A percentile compares a stretch with the other conserved stretches of the same genome.
phyloP scores from a whole-genome alignment of 2,113 vertebrate species.

The Semnornis frantzii region DNA sequence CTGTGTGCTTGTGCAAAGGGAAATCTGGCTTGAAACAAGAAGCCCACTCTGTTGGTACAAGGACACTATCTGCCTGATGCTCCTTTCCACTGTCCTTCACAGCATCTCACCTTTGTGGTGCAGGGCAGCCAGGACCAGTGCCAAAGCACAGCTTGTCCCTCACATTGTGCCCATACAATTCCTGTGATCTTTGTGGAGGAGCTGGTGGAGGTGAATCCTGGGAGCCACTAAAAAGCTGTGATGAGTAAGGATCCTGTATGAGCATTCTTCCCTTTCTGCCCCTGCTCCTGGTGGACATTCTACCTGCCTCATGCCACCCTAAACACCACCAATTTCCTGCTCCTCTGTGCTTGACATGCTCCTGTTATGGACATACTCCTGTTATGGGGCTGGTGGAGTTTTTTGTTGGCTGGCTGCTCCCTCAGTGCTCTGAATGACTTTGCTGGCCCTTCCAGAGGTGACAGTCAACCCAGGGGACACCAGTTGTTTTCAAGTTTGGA shows the following conservation, averaged over 20 bases:
- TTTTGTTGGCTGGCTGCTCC: not conserved
- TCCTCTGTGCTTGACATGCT: not conserved
- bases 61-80: accelerated
- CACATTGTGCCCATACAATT: accelerated
- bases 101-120: accelerated
- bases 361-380: not conserved
- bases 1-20: accelerated
- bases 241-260: not conserved
- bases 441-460: not conserved
- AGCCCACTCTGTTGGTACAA: accelerated
- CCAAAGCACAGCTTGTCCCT: accelerated
- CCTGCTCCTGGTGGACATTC: accelerated
- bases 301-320: accelerated
- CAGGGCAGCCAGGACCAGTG: not conserved
- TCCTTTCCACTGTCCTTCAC: accelerated
- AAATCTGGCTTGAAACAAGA: not conserved
- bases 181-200: not conserved
- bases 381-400: too few relatives aligned
- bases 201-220: not conserved
- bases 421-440: not conserved
- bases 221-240: not conserved
- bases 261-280: not conserved
- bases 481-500: not conserved
- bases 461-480: accelerated
- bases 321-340: not conserved